phyloP scores from a whole-genome alignment of 2,113 vertebrate genomes.

The cattle (Bos taurus) region DNA sequence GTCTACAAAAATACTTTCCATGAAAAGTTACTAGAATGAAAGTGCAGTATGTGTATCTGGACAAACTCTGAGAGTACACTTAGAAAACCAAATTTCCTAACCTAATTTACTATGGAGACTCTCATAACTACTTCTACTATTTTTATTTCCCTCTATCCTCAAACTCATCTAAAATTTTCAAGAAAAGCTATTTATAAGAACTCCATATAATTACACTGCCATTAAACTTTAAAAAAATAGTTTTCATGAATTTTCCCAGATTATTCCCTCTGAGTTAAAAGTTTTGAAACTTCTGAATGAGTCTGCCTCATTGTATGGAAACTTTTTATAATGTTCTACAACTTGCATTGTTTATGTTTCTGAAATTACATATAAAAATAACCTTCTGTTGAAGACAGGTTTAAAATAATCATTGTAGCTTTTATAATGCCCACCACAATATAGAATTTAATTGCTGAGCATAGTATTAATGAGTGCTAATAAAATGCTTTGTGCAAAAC shows the following conservation, averaged over 20 bases:
- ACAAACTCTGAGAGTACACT: not conserved
- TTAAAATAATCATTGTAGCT: not conserved
- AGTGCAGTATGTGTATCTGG: not conserved
- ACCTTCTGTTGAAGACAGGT: not conserved
- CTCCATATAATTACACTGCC: not conserved
- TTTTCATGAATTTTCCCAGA: not conserved
- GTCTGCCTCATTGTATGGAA: not conserved
- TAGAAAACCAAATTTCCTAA: not conserved
- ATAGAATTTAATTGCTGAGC: not conserved
- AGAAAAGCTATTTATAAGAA: not conserved
- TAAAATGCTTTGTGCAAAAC: not conserved
- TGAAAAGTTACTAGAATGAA: not conserved
- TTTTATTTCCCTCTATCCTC: not conserved
- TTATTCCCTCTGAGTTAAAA: not conserved
- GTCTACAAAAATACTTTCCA: not conserved
- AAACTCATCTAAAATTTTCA: not conserved
- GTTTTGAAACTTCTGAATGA: not conserved
- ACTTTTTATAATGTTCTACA: not conserved
- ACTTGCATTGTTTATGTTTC: not conserved
- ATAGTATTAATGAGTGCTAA: not conserved
- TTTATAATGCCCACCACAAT: not conserved
- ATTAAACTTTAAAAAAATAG: not conserved
- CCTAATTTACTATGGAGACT: not conserved
- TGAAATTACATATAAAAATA: not conserved
- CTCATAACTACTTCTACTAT: not conserved